Conservation (phyloP, 2,888 invertebrate genomes). For the Sarcophaga subvicina region DNA sequence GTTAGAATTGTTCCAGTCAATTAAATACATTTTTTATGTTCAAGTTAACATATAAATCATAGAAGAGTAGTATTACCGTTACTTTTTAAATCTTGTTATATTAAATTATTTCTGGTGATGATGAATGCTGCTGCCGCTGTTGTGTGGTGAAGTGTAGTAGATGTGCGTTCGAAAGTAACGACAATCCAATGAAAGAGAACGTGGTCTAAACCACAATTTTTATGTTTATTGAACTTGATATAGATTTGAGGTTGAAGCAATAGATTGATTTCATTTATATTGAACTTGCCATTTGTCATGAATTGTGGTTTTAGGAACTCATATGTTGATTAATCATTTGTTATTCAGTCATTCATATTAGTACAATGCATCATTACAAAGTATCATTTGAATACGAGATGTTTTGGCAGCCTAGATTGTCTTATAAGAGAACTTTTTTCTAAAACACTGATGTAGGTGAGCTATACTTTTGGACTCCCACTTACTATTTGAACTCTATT, state of each 20-base stretch:
- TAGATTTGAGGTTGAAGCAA: conserved; percentile 28
- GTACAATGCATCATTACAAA: too few relatives aligned
- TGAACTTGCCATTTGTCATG: conserved; percentile 41
- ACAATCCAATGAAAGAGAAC: background rate
- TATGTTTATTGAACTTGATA: conserved; percentile 62
- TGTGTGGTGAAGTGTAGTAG: background rate
- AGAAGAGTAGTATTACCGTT: background rate
- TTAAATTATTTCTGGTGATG: background rate
- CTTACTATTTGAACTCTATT: too few relatives aligned
- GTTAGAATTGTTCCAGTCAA: background rate
- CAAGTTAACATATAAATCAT: too few relatives aligned
- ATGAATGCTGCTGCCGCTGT: background rate
- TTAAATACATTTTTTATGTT: too few relatives aligned
- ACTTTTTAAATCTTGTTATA: conserved; percentile 4
- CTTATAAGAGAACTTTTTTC: too few relatives aligned
- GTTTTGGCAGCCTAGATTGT: too few relatives aligned
- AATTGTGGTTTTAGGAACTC: conserved; percentile 25
- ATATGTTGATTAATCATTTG: too few relatives aligned
- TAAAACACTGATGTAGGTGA: too few relatives aligned
- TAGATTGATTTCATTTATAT: conserved; percentile 33
- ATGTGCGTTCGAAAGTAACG: background rate
- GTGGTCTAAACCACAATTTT: conserved; percentile 51
- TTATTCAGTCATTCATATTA: too few relatives aligned
- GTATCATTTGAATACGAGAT: too few relatives aligned
- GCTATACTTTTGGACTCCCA: too few relatives aligned